A percentile compares a stretch with the other conserved stretches of the same genome.
These are phyloP conservation scores for Turritopsis rubra DNA, from an alignment of 30 jellyfish, hydroid and myxozoan species.

Conservation along the genomic window DNA sequence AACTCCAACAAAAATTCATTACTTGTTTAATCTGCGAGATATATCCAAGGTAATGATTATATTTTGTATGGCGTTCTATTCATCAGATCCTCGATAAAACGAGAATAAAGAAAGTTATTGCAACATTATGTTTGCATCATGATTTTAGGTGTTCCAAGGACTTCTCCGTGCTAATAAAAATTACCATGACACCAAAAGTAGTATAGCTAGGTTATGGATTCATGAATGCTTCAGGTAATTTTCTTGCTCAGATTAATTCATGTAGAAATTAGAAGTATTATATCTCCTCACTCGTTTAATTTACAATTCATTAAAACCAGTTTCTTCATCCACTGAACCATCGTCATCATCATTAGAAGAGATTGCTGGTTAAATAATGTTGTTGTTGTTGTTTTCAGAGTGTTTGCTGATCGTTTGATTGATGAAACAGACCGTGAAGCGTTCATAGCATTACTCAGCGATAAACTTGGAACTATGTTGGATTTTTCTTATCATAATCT, in stretches of 20 bases:
- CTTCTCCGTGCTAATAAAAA: constrained; percentile 77
- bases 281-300: too few species aligned
- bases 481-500: constrained; percentile 90
- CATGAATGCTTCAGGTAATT: constrained; percentile 95
- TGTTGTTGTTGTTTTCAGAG: too few species aligned
- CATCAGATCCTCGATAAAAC: neutral
- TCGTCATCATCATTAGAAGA: too few species aligned
- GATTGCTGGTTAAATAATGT: too few species aligned
- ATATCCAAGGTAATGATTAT: constrained; percentile 82
- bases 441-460: constrained; percentile 71
- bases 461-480: constrained; percentile 83
- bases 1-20: constrained; percentile 92
- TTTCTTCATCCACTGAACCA: too few species aligned
- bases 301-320: too few species aligned
- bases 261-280: too few species aligned
- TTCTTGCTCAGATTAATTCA: too few species aligned
- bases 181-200: constrained; percentile 86
- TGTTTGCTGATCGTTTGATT: constrained; percentile 86
- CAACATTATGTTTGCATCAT: neutral
- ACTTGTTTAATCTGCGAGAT: constrained; percentile 77
- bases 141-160: constrained; percentile 82
- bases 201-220: constrained; percentile 92
- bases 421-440: constrained; percentile 72
- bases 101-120: too few species aligned
- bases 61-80: neutral